Conservation (phyloP, 2,113 vertebrate genomes). For the Microtus ochrogaster region DNA sequence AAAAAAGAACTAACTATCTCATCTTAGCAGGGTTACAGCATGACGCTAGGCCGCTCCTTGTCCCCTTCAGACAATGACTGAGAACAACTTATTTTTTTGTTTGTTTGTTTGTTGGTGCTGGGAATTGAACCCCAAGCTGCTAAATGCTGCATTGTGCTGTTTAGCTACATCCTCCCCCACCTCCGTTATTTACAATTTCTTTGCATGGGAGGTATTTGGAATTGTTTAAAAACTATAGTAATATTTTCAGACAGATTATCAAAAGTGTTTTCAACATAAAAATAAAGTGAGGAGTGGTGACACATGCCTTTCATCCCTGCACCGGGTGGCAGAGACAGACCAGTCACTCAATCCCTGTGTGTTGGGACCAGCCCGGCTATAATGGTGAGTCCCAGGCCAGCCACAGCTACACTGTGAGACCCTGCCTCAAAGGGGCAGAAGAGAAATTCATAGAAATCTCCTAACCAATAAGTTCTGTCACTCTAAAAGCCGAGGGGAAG, state of each 20-base stretch:
- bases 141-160: background rate
- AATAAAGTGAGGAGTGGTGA: background rate
- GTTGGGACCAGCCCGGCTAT: background rate
- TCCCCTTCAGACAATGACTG: background rate
- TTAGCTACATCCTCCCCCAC: background rate
- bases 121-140: background rate
- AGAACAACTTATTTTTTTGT: background rate
- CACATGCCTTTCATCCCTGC: background rate
- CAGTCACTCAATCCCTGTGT: background rate
- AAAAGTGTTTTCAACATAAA: background rate
- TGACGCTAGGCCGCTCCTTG: background rate
- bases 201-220: background rate
- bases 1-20: background rate
- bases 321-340: background rate
- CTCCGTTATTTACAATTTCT: background rate
- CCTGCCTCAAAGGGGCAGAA: background rate
- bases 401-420: background rate
- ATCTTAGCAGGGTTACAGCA: background rate
- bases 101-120: background rate
- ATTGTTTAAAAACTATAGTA: background rate
- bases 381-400: background rate
- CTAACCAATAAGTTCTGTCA: background rate
- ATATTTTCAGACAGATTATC: background rate
- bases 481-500: background rate
- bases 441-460: background rate